A percentile compares a stretch with the other conserved stretches of the same genome.
Conservation (phyloP, 2,888 invertebrate species). For the Drosophila putrida region DNA sequence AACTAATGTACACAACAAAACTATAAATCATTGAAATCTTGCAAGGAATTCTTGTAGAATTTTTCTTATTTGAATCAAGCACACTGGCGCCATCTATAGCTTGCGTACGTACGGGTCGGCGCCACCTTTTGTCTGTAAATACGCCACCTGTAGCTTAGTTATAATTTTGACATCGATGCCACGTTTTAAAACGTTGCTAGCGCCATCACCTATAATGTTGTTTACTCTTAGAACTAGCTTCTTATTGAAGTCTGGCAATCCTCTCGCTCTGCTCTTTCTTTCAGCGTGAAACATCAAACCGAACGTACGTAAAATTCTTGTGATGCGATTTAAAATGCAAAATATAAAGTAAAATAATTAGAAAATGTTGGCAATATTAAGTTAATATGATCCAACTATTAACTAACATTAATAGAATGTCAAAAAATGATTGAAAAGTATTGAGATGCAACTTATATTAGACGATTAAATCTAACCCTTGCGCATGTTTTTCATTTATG, state of each 20-base stretch:
- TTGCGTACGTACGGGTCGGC: too few relatives aligned
- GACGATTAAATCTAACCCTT: slow-evolving; percentile 28
- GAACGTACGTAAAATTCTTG: slow-evolving; percentile 70
- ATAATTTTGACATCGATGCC: too few relatives aligned
- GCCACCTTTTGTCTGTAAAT: too few relatives aligned
- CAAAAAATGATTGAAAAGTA: background rate
- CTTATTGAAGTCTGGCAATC: background rate
- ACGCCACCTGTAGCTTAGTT: too few relatives aligned
- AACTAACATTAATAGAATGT: background rate
- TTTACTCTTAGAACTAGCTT: too few relatives aligned
- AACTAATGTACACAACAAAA: too few relatives aligned
- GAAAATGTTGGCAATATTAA: background rate
- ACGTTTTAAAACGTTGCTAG: too few relatives aligned
- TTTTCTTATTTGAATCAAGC: too few relatives aligned
- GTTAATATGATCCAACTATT: background rate
- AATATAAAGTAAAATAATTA: slow-evolving; percentile 10
- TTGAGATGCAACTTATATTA: slow-evolving; percentile 19
- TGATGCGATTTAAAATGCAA: background rate
- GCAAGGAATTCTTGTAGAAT: too few relatives aligned
- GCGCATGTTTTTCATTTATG: slow-evolving; percentile 2
- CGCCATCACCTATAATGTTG: too few relatives aligned
- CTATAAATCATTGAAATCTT: too few relatives aligned
- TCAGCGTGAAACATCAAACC: slow-evolving; percentile 72
- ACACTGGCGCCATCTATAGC: too few relatives aligned
- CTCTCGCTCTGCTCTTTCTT: slow-evolving; percentile 75